A percentile compares a stretch with the other conserved stretches of the same genome.
phyloP scores from a whole-genome alignment of 2,888 invertebrate genomes.

The Conomelus anceps region DNA sequence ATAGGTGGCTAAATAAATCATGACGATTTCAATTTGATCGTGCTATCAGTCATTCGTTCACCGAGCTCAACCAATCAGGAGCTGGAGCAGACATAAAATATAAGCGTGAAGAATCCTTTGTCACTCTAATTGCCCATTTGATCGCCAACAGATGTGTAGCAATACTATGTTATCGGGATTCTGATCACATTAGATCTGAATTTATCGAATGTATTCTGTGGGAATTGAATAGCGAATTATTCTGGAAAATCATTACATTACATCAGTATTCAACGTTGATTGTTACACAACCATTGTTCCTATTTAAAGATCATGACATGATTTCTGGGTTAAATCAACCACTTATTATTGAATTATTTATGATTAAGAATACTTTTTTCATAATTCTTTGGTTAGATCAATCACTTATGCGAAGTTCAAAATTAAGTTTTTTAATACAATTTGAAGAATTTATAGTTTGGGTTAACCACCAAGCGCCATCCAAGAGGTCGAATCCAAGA shows the following conservation, averaged over 20 bases:
- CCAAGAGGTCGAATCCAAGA: too few species aligned
- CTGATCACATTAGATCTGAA: background rate
- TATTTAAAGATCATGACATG: background rate
- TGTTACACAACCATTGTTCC: background rate
- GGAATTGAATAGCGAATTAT: background rate
- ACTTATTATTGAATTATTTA: too few species aligned
- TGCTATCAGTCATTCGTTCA: background rate
- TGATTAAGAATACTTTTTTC: too few species aligned
- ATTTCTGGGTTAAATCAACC: too few species aligned
- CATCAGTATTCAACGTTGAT: background rate
- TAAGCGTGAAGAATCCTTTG: background rate
- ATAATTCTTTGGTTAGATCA: too few species aligned
- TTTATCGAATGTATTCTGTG: background rate
- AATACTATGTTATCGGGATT: background rate
- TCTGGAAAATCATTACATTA: background rate
- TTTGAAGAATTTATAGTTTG: too few species aligned
- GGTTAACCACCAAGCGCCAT: too few species aligned
- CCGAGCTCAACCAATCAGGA: background rate
- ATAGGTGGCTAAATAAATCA: background rate
- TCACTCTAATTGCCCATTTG: background rate
- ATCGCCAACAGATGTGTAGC: too few species aligned
- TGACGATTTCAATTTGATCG: background rate
- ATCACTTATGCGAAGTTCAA: too few species aligned
- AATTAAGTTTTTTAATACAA: too few species aligned
- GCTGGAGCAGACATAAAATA: background rate